phyloP scores from a whole-genome alignment of 2,888 invertebrate genomes.

The Globia sparganii region DNA sequence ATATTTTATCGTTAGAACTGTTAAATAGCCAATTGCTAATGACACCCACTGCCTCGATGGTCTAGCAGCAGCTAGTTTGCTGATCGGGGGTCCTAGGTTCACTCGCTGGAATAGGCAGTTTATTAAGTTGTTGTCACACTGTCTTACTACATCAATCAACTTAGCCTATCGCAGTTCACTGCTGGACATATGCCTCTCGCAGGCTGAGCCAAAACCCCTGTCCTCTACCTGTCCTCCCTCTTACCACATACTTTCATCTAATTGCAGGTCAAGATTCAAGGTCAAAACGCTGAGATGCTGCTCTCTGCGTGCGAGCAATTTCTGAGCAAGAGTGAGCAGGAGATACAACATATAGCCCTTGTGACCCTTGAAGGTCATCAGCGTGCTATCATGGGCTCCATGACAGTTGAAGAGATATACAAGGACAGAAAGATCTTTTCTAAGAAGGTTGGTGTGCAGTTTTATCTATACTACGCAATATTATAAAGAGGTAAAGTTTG shows the following conservation, averaged over 20 bases:
- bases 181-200: neutral
- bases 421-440: constrained; percentile 99
- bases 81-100: neutral
- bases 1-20: too few relatives aligned
- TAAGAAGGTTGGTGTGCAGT: constrained; percentile 90
- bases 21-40: too few relatives aligned
- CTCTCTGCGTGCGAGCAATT: constrained; percentile 98
- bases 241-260: constrained; percentile 17
- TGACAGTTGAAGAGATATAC: constrained; percentile 99
- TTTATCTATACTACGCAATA: too few relatives aligned
- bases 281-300: constrained; percentile 97
- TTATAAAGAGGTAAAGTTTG: too few relatives aligned
- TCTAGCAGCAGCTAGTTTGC: neutral
- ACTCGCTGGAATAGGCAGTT: neutral
- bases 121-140: neutral
- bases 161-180: neutral
- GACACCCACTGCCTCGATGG: neutral
- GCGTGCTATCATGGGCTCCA: constrained; percentile 98
- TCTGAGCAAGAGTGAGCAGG: constrained; percentile 95
- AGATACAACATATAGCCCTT: constrained; percentile 97
- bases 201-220: neutral
- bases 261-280: constrained; percentile 95
- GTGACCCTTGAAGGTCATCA: constrained; percentile 98
- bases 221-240: neutral
- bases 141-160: neutral